Percentiles rank a stretch among this genome's conserved stretches.
Evolutionary conservation across 2,888 invertebrate genomes (phyloP).

Genomic region (Stenichneumon culpator): DNA sequence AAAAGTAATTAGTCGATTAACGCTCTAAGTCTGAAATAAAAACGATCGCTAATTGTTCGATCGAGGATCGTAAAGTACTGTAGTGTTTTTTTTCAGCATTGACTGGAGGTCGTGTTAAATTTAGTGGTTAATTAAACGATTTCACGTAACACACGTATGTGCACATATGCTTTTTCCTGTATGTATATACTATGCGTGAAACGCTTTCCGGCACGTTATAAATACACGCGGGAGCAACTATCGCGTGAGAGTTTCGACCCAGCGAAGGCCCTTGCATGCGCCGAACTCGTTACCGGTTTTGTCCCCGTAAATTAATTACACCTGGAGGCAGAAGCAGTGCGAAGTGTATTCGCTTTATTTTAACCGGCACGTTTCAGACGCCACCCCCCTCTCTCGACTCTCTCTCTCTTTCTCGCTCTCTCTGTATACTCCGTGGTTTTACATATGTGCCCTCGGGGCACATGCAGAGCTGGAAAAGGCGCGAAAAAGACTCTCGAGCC

Average conservation of each 20-base stretch:
- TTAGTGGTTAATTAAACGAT: conserved; percentile 36
- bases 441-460: conserved; percentile 37
- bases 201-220: conserved; percentile 69
- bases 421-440: conserved; percentile 31
- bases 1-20: background rate
- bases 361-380: conserved; percentile 58
- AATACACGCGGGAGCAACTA: conserved; percentile 73
- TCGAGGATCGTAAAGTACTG: background rate
- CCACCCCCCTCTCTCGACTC: conserved; percentile 38
- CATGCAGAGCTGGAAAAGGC: conserved; percentile 40
- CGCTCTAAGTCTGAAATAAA: background rate
- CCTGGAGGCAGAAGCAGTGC: conserved; percentile 54
- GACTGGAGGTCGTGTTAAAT: conserved; percentile 1
- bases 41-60: conserved; percentile 8
- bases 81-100: background rate
- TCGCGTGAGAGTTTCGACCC: conserved; percentile 76
- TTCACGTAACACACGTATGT: conserved; percentile 19
- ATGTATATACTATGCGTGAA: conserved; percentile 35
- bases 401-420: conserved; percentile 22
- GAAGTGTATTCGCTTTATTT: conserved; percentile 71
- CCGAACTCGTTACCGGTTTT: conserved; percentile 80
- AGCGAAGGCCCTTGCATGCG: conserved; percentile 75
- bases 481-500: conserved; percentile 64
- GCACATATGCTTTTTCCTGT: conserved; percentile 9
- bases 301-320: conserved; percentile 81